Evolutionary conservation across 2,113 vertebrate species (phyloP), one percentile per base, ranked within the genome.

Genomic region (Desmodus rotundus): DNA sequence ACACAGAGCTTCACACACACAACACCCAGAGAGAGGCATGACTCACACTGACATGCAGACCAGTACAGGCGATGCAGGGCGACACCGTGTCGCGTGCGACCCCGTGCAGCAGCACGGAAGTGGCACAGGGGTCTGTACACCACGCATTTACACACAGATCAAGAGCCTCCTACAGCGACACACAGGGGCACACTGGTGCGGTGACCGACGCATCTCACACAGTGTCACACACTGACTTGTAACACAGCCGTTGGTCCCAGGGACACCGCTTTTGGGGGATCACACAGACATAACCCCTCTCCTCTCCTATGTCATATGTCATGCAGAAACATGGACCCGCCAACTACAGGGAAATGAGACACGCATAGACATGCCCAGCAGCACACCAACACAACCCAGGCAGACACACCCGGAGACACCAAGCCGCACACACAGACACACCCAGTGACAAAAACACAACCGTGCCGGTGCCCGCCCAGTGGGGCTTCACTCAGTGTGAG

Each of bases 391-490:
- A 24, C 80, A 91, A 13, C 81, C 96, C 96, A 95, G 73, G 76
- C 3, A 33, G 89, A 74, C 96, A 97, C 96, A 90, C 97, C 95
- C 92, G 19, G 96, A 77, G 76, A 96, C 92, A 95, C 78, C 87
- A 83, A 87, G 84, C 90, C 63, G 1, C 93, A 94, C 81, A 90
- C 91, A 38, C 47, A 80, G 92, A 96, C 96, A 93, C 87, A 0
- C 96, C 95, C 56, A 12, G 93, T 68, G 94, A 95, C 94, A 95
- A 45, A 87, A 80, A 84, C 97, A 88, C 93, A 94, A 14, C 93
- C 4, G 1, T 14, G 68, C 38, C 5, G 90, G 65, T 33, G 52
- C 80, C 36, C 76, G 33, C 76, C 85, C 58, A 56, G 1, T 1
- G 38, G 15, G 47, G 58, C 61, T 52, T 63, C 84, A 31, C 54